Conservation (phyloP, 2,797 vertebrate species). For the Alcedo quadribrachys region DNA sequence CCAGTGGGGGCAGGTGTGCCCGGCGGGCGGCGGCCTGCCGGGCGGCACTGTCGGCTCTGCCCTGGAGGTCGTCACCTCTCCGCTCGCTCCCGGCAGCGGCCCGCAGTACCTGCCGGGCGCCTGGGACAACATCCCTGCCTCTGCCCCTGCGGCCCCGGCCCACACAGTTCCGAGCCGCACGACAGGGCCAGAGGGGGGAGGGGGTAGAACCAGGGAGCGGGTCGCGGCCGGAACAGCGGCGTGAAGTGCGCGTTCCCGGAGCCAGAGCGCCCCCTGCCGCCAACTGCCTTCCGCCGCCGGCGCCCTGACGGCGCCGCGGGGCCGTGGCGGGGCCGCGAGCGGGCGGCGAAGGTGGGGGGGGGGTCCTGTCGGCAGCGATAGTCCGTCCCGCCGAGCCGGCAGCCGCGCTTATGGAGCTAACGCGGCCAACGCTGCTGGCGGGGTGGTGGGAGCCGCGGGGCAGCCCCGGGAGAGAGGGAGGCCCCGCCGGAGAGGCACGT, state of each 20-base stretch:
- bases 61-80: neutral
- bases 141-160: neutral
- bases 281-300: neutral
- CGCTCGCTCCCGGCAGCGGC: neutral
- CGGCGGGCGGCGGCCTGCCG: neutral
- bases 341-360: too few relatives aligned
- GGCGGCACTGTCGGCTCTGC: neutral
- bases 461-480: too few relatives aligned
- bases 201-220: neutral
- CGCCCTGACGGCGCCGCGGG: neutral
- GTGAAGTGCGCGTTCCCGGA: conserved; percentile 62
- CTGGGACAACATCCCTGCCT: neutral
- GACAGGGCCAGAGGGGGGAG: too few relatives aligned
- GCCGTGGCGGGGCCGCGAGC: neutral
- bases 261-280: conserved; percentile 93
- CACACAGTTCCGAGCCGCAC: neutral
- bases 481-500: neutral
- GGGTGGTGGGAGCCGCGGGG: neutral
- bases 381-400: too few relatives aligned
- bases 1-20: neutral
- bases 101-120: neutral
- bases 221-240: neutral
- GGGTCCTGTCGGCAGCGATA: too few relatives aligned
- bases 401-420: neutral
- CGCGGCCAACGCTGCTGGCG: too few relatives aligned